Conservation (phyloP, 92 coral and sea anemone genomes). For the Zoanthus sociatus region DNA sequence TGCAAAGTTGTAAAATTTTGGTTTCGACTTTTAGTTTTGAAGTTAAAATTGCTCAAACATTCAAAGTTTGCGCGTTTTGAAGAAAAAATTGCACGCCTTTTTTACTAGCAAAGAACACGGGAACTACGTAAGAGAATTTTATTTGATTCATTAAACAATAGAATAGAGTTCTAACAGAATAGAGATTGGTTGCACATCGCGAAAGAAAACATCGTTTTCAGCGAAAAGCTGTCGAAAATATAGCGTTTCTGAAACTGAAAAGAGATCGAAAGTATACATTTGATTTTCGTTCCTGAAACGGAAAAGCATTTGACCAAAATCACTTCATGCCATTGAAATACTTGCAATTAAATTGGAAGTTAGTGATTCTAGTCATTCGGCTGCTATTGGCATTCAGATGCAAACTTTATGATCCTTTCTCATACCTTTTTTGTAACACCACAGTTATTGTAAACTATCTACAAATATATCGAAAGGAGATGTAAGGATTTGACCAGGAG, state of each 20-base stretch:
- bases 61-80: no score
- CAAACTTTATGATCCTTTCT: slow-evolving; percentile 19
- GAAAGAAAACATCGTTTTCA: slow-evolving; percentile 9
- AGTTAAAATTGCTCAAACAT: no score
- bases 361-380: slow-evolving; percentile 21
- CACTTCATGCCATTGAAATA: slow-evolving; percentile 10
- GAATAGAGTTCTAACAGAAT: no score
- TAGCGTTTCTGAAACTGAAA: slow-evolving; percentile 28
- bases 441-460: slow-evolving; percentile 18
- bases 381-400: not conserved
- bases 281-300: slow-evolving; percentile 28
- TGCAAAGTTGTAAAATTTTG: no score
- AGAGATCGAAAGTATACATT: slow-evolving; percentile 13
- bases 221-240: not conserved
- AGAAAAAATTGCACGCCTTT: no score
- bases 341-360: slow-evolving; percentile 26
- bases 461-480: not conserved
- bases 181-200: not conserved
- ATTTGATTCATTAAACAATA: no score
- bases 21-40: no score
- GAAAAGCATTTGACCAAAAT: slow-evolving; percentile 5
- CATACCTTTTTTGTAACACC: slow-evolving; percentile 7
- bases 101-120: no score
- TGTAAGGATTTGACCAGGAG: no score
- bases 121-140: no score